A percentile compares a stretch with the other conserved stretches of the same genome.
Conservation (phyloP, 2,797 vertebrate species). For the Orientallactaga sibirica region DNA sequence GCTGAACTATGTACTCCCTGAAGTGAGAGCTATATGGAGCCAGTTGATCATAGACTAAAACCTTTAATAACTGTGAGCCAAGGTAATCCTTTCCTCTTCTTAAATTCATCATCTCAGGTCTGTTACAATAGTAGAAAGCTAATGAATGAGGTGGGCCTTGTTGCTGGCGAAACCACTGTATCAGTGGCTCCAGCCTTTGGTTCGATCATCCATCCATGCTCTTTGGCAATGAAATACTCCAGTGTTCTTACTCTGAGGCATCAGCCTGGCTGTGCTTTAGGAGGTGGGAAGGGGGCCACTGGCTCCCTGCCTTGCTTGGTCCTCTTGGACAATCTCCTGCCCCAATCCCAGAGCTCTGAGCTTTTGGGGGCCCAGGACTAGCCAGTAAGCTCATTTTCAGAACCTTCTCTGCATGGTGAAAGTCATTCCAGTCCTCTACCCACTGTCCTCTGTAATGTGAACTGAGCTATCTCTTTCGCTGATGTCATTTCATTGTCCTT, state of each 20-base stretch:
- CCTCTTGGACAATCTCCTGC: neutral
- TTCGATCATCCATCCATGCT: too few species aligned
- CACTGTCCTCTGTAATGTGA: neutral
- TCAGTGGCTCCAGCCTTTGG: neutral
- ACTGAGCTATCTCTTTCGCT: neutral
- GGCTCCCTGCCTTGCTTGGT: neutral
- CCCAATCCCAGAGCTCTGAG: too few species aligned
- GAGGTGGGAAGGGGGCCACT: neutral
- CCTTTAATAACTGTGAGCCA: neutral
- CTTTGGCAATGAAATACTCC: neutral
- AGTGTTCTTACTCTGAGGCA: neutral
- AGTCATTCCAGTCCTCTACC: neutral
- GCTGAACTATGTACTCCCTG: neutral
- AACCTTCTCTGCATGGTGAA: neutral
- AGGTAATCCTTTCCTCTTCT: neutral
- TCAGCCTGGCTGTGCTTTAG: neutral
- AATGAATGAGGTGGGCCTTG: neutral
- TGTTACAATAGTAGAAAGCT: neutral
- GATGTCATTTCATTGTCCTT: neutral
- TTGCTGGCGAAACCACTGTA: neutral
- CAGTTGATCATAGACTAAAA: neutral
- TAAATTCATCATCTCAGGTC: neutral
- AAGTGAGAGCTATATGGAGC: neutral
- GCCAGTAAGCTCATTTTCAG: accelerated
- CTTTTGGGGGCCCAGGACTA: neutral